Evolutionary conservation across 2,888 invertebrate genomes (phyloP).

Genomic region (Agrochola litura): DNA sequence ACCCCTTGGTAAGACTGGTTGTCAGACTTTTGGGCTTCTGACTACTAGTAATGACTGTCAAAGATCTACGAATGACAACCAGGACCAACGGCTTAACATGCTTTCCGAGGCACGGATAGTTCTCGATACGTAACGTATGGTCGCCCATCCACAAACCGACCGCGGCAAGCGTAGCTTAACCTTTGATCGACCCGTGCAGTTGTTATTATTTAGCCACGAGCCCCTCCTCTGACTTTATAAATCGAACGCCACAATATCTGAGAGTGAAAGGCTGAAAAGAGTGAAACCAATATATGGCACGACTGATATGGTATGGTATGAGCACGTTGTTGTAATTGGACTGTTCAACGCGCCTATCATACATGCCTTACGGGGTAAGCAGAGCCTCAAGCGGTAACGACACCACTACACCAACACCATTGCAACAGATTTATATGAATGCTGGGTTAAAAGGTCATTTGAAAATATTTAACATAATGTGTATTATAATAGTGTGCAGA

Average conservation of each 20-base stretch:
- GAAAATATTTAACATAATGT: slow-evolving; percentile 8
- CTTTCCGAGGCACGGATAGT: neutral
- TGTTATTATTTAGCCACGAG: neutral
- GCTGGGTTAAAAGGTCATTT: slow-evolving; percentile 26
- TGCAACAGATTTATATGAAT: slow-evolving; percentile 22
- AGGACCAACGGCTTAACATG: neutral
- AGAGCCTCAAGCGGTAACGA: slow-evolving; percentile 49
- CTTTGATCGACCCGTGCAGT: neutral
- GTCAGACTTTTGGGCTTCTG: neutral
- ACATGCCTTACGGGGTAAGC: slow-evolving; percentile 37
- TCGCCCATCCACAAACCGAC: no score
- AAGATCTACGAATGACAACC: neutral
- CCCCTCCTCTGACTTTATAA: neutral
- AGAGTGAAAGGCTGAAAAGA: slow-evolving; percentile 33
- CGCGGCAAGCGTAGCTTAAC: neutral
- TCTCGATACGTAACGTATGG: neutral
- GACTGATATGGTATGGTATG: slow-evolving; percentile 8
- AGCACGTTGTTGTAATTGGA: slow-evolving; percentile 33
- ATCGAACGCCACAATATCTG: neutral
- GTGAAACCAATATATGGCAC: slow-evolving; percentile 9
- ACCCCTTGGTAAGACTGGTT: neutral
- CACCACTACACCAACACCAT: slow-evolving; percentile 17
- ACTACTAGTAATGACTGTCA: neutral
- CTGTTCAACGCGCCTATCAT: slow-evolving; percentile 10
- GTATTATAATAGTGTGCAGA: neutral